phyloP scores from a whole-genome alignment of 37 sponge, comb jelly and placozoan genomes.

The Theonella swinhoei region DNA sequence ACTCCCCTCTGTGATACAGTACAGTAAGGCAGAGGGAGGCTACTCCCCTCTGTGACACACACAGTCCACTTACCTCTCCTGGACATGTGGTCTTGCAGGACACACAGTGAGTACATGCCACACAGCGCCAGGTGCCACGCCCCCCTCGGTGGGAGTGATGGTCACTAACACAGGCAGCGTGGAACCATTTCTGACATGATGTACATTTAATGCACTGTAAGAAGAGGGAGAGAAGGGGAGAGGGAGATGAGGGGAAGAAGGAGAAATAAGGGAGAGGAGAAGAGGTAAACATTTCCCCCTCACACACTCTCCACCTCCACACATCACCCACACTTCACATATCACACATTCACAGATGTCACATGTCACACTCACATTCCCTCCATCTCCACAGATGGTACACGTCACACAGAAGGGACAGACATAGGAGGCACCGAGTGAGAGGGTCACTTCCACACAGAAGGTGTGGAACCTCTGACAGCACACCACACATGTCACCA shows the following conservation, averaged over 20 bases:
- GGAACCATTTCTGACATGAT: constrained; percentile 44
- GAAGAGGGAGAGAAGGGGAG: constrained; percentile 3
- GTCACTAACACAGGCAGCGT: constrained; percentile 47
- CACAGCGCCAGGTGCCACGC: constrained; percentile 45
- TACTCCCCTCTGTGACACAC: no score
- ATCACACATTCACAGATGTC: no score
- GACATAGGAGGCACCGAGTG: constrained; percentile 29
- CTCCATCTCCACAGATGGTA: constrained; percentile 56
- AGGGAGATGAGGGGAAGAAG: neutral
- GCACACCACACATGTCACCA: constrained; percentile 64
- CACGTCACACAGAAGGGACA: constrained; percentile 62
- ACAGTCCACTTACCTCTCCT: constrained; percentile 37
- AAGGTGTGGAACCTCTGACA: constrained; percentile 65
- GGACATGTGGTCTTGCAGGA: constrained; percentile 37
- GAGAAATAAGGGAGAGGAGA: neutral
- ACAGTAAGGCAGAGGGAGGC: no score
- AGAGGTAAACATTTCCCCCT: neutral
- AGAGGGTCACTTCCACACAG: constrained; percentile 46
- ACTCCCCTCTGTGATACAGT: no score
- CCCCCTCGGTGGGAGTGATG: constrained; percentile 5
- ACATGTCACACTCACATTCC: constrained; percentile 24
- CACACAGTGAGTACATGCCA: constrained; percentile 52
- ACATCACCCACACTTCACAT: no score
- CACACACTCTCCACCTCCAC: no score
- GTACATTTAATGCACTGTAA: constrained; percentile 42